Evolutionary conservation across 2,797 vertebrate species (phyloP), one percentile per base, ranked within the genome.

Genomic region (Perodicticus potto): DNA sequence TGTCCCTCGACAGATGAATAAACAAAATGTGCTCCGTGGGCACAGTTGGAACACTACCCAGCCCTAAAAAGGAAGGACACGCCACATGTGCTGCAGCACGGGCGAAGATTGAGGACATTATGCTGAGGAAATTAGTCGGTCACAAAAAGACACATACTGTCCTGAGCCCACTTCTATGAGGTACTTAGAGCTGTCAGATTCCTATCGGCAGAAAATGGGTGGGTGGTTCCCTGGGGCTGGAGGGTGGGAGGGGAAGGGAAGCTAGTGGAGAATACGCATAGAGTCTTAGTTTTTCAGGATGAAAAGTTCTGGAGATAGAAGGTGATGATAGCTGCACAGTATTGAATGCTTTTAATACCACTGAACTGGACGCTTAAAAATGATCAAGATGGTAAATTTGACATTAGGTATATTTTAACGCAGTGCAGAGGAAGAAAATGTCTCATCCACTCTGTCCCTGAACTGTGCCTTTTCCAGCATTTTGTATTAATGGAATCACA

Each of bases 201-300:
- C 55, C 19, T 5, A 5, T n/a, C n/a, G 40, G 11, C 27, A 61
- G 37, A 61, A 25, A 3, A 3, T 1, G 0, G 57, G 19, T 12
- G 12, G 55, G 19, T 19, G n/a, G 25, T 74, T 43, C 13, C 72
- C 25, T 29, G 40, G 19, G n/a, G n/a, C n/a, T 10, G 2, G 72
- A 7, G 25, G 40, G 14, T 45, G 25, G 27, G 16, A 16, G 40
- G 40, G 23, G 13, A 40, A 7, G 72, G 25, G 40, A 27, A 74
- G 27, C 29, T 45, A 29, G 23, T 17, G 14, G 37, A 37, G 20
- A 34, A 19, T 12, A 22, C 19, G 65, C 4, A 20, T 11, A 70
- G 67, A 70, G 67, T 11, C 4, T 22, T 11, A 70, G n/a, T 70
- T 70, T 37, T 70, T 19, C 19, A 70, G n/a, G n/a, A 22, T 37